Base-by-base conservation (phyloP, 2,113 vertebrate genomes). In the Pipra filicauda region DNA sequence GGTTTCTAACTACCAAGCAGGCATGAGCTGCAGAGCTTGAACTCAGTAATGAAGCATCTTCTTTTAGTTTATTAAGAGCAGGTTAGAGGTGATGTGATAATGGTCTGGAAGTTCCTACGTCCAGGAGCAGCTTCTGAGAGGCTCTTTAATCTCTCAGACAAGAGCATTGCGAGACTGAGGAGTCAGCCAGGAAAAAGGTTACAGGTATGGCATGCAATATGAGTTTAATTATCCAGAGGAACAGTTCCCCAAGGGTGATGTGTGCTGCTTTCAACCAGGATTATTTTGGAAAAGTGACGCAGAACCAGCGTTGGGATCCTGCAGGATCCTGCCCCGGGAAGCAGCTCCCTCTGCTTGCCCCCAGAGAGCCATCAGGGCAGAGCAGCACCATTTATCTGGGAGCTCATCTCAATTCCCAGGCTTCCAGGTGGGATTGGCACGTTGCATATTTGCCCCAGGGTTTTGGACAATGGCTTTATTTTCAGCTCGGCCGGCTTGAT, bases 1-100 rank as follows among this genome's bases (percentile, higher is more conserved):
- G 65, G 48, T 39, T 93, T 89, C 46, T 39, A 23, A 46, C 28
- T 55, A 43, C 51, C 49, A 62, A 5, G 46, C 58, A 83, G 48
- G 51, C 83, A 37, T 18, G 48, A 71, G 51, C 57, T 41, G 44
- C 5, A 11, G 58, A 74, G 43, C 80, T 69, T 61, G 22, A 19
- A 31, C 86, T 74, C 83, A 46, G 61, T 80, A 84, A 89, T 7
- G 61, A 93, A 90, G 13, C 49, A 61, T n/a, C 41, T 64, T 59
- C 79, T 91, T 85, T 55, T 30, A 37, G 44, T 89, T 95, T 59
- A 91, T 85, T 80, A 86, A 71, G 52, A 72, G 82, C 11, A 59
- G 92, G 85, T 94, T 71, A 71, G 48, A 92, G 85, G 92, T 93
- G 75, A 81, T 64, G 83, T 49, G 90, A 48, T 91, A 64, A 92